Conservation (phyloP, 1,140 invertebrate species). For the Diuraphis noxia region DNA sequence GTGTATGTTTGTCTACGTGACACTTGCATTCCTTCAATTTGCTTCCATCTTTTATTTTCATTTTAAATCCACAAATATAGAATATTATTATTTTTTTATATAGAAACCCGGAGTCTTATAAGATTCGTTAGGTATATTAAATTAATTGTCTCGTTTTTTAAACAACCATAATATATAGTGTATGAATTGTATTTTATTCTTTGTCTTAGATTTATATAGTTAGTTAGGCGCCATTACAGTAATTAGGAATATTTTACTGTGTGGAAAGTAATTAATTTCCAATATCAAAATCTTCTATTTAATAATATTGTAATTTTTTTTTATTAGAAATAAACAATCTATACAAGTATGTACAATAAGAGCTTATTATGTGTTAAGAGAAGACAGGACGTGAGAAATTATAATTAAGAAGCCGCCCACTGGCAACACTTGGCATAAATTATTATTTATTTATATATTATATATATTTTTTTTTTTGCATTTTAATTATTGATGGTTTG, state of each 20-base stretch:
- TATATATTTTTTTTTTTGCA: no score
- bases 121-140: background rate
- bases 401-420: no score
- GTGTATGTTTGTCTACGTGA: background rate
- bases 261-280: background rate
- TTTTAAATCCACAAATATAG: background rate
- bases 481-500: no score
- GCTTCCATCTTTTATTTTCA: background rate
- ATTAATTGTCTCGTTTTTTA: background rate
- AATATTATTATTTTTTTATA: background rate
- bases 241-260: background rate
- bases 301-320: background rate
- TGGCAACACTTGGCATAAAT: no score
- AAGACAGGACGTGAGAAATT: no score
- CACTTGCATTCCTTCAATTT: background rate
- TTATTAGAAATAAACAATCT: no score
- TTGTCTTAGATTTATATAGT: background rate
- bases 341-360: no score
- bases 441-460: no score
- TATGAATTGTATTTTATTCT: background rate
- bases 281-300: background rate
- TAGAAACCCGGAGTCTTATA: background rate
- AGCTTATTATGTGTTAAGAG: no score
- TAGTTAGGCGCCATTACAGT: background rate
- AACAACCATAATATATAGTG: background rate